Evolutionary conservation across 2,888 invertebrate genomes (phyloP).

Genomic region (Mesopsocus fuscifrons): DNA sequence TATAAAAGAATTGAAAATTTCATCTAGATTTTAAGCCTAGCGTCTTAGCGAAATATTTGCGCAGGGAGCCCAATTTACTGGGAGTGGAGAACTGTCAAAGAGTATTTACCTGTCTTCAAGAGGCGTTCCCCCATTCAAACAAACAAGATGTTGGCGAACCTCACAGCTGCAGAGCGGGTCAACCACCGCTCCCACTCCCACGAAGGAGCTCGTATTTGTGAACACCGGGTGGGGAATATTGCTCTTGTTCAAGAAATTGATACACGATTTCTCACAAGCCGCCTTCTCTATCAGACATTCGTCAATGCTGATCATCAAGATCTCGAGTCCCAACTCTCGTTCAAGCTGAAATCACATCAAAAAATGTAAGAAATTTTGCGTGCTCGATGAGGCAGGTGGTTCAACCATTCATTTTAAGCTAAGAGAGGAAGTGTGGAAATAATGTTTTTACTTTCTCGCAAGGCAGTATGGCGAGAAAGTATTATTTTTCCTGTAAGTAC

Average conservation of each 20-base stretch:
- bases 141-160: slow-evolving; percentile 29
- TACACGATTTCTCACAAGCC: slow-evolving; percentile 53
- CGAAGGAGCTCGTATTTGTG: slow-evolving; percentile 84
- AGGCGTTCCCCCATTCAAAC: slow-evolving; percentile 56
- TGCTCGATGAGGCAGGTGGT: too few relatives aligned
- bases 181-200: slow-evolving; percentile 74
- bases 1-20: too few relatives aligned
- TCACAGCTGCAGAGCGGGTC: slow-evolving; percentile 57
- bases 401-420: neutral
- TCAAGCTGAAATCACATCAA: slow-evolving; percentile 33
- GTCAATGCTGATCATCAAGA: slow-evolving; percentile 80
- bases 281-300: slow-evolving; percentile 65
- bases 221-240: slow-evolving; percentile 64
- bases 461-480: neutral
- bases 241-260: slow-evolving; percentile 53
- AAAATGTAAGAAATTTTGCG: too few relatives aligned
- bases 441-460: too few relatives aligned
- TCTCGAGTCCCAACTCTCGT: slow-evolving; percentile 45
- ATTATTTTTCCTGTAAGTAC: too few relatives aligned
- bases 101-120: slow-evolving; percentile 18
- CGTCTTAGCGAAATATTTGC: too few relatives aligned
- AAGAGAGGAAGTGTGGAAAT: too few relatives aligned
- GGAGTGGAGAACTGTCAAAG: too few relatives aligned
- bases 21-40: too few relatives aligned
- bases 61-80: too few relatives aligned